These are phyloP conservation scores for Hemibagrus guttatus DNA, from an alignment of 2,797 vertebrate genomes.

Conservation along the genomic window DNA sequence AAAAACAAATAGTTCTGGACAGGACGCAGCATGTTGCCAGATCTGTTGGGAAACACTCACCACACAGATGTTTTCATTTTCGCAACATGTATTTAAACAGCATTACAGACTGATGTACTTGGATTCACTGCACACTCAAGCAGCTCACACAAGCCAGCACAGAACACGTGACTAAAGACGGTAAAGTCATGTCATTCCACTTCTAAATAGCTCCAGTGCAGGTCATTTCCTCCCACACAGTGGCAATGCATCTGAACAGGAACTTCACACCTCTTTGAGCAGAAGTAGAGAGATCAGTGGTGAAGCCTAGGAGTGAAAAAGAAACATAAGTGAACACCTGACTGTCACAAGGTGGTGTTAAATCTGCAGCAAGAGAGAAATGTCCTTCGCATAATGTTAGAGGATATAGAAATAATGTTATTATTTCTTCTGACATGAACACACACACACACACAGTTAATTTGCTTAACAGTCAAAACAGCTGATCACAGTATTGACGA, in stretches of 20 bases:
- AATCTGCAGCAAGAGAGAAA: neutral
- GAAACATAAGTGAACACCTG: neutral
- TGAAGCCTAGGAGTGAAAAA: neutral
- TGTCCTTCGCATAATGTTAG: neutral
- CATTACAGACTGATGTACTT: neutral
- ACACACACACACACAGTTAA: neutral
- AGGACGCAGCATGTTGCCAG: neutral
- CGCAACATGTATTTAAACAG: neutral
- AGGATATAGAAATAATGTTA: too few relatives aligned
- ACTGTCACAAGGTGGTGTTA: neutral
- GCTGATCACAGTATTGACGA: too few relatives aligned
- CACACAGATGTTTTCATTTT: neutral
- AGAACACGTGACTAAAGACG: neutral
- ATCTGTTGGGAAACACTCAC: neutral
- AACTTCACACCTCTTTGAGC: neutral
- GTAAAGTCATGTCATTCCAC: neutral
- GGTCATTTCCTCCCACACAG: neutral
- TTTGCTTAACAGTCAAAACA: neutral
- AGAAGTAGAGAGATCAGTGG: neutral
- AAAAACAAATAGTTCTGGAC: neutral
- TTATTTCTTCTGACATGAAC: neutral
- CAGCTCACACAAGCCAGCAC: neutral
- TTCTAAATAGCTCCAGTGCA: neutral
- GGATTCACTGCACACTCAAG: neutral
- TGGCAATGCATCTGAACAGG: neutral